These are phyloP conservation scores for Rhopalosiphum nymphaeae DNA, from an alignment of 2,888 invertebrate genomes.

Conservation along the genomic window DNA sequence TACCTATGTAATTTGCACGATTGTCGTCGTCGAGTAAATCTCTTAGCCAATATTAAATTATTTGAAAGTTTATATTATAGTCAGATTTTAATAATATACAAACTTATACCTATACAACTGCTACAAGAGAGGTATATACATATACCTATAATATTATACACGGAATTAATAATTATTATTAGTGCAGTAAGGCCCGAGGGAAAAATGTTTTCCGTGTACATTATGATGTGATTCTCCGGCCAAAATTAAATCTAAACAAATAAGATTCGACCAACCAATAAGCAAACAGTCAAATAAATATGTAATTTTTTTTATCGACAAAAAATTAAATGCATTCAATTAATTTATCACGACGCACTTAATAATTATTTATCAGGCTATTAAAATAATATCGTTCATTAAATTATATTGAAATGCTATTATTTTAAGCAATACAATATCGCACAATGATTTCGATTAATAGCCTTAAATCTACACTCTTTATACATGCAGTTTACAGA, in stretches of 20 bases:
- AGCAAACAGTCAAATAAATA: not conserved
- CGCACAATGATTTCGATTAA: not conserved
- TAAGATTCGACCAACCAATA: not conserved
- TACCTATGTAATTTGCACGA: not conserved
- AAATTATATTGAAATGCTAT: conserved; percentile 2
- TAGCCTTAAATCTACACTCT: not conserved
- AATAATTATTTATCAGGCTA: not conserved
- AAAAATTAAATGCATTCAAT: not conserved
- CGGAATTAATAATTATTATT: not conserved
- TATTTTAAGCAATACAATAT: not conserved
- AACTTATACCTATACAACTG: not conserved
- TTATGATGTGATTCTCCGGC: not conserved
- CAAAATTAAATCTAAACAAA: not conserved
- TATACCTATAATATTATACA: not conserved
- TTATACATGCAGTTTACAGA: not conserved
- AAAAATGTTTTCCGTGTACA: not conserved
- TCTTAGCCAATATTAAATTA: not conserved
- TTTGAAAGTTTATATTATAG: not conserved
- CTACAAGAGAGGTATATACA: not conserved
- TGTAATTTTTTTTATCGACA: not conserved
- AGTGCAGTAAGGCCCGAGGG: not conserved
- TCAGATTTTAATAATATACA: not conserved
- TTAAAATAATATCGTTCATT: conserved; percentile 23
- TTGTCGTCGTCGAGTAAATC: not conserved
- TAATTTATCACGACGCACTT: not conserved